Evolutionary conservation across 2,113 vertebrate species (phyloP), one percentile per base, ranked within the genome.

Genomic region (Ondatra zibethicus): DNA sequence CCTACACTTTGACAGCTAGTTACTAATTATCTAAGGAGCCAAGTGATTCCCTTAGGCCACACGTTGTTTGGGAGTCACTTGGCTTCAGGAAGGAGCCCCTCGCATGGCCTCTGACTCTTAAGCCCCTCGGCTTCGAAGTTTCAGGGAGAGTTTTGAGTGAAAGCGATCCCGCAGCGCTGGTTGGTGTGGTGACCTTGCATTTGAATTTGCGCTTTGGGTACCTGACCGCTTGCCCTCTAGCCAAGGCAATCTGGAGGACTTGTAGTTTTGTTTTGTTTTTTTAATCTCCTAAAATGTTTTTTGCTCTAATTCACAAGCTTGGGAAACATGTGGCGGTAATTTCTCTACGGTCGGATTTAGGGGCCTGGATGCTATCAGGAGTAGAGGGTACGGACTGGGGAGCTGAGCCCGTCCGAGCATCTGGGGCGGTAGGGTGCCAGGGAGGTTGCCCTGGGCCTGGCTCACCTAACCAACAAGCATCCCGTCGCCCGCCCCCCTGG

Each of bases 1-100:
- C 88, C 36, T 21, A 14, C 50, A 70, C 95, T 95, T 97, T 98
- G 98, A 98, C 98, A 98, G 98, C 96, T 98, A 87, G 97, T 98
- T 97, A 97, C 97, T 98, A 93, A 97, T 97, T 97, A 97, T 94
- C 94, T 89, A 80, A 78, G 68, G 91, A 87, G 61, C 45, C 17
- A 5, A 88, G 97, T 27, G 50, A 85, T 27, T 92, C 78, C 42
- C 89, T 63, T 21, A 55, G 90, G 63, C 55, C 10, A 50, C 97
- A 7, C 1, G 39, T 77, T 27, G 25, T 94, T 96, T 86, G 17
- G 0, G 29, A 86, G 78, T 61, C 93, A 7, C 61, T 72, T 19
- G 10, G 91, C 81, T 87, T 27, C 36, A 11, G 95, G n/a, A 70
- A 90, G 6, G 33, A 91, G 77, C 55, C 77, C 66, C 82, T 50